Evolutionary conservation across 2,113 vertebrate genomes (phyloP), one percentile per base, ranked within the genome.

Genomic region (Hepsetus odoe): DNA sequence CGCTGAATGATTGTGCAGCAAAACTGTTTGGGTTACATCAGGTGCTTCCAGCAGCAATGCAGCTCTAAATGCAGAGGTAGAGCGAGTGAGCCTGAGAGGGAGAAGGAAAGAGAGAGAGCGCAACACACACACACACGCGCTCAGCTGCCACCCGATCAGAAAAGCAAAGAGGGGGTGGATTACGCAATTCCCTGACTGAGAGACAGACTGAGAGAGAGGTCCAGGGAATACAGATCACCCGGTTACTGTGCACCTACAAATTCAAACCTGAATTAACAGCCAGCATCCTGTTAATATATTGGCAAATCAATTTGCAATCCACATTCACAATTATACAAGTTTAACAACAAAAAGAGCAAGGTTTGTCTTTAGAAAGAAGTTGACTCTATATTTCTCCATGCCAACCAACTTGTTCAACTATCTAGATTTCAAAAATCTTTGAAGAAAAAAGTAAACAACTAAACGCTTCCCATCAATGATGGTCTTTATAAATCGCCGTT

Each of bases 51-150:
- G 51, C 49, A 71, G 18, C 65, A 67, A 72, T 82, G 80, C 80
- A 82, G 72, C 76, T 58, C 35, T 22, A 32, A 58, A 80, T 38
- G 42, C 66, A 79, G 68, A 28, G 64, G 11, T 68, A 74, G 59
- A 78, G 78, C 80, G 75, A 76, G 70, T 70, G 78, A 81, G 74
- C 74, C 69, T 76, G 64, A 64, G 68, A 72, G 76, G 82, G 71
- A 53, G 32, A 61, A 68, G 24, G 49, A 82, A 5, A 68, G 68
- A 35, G 30, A 58, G 38, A 65, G 38, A 79, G 76, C 75, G 53
- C 77, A 13, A 5, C 46, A 49, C 46, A 56, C 5, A 32, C 13
- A 51, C 8, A 73, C 10, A 44, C 33, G 62, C 11, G 33, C 26
- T 16, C 7, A 26, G 26, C 13, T 33, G 55, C 49, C 28, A 49